phyloP scores from a whole-genome alignment of 2,888 invertebrate species.

The Xanthostigma xanthostigma region DNA sequence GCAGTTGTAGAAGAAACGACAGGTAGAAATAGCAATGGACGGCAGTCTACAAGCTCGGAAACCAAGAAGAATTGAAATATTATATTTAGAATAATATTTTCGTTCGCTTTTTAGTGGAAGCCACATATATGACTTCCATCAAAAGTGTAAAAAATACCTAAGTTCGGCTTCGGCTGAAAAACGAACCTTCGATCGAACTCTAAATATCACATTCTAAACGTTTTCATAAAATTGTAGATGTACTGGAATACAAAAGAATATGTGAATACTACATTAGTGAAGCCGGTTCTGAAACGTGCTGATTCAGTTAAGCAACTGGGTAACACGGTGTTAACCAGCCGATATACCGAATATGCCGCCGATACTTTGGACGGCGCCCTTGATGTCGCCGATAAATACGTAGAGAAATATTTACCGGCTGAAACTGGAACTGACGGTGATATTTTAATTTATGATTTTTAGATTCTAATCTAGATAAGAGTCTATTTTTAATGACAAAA shows the following conservation, averaged over 20 bases:
- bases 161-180: not conserved
- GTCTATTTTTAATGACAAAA: too few species aligned
- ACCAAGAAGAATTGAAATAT: not conserved
- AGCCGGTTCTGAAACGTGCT: slow-evolving; percentile 58
- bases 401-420: slow-evolving; percentile 65
- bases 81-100: slow-evolving; percentile 4
- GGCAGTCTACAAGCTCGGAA: not conserved
- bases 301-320: slow-evolving; percentile 72
- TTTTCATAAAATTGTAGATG: slow-evolving; percentile 40
- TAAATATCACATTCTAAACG: slow-evolving; percentile 5
- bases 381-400: slow-evolving; percentile 63
- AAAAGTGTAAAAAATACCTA: not conserved
- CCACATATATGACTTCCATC: not conserved
- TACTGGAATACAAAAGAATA: slow-evolving; percentile 67
- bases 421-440: slow-evolving; percentile 48
- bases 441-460: too few species aligned
- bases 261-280: slow-evolving; percentile 46
- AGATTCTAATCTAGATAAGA: too few species aligned
- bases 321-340: slow-evolving; percentile 49
- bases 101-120: not conserved
- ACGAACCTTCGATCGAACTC: not conserved
- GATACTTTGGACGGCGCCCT: slow-evolving; percentile 60
- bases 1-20: too few species aligned
- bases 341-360: slow-evolving; percentile 58
- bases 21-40: too few species aligned